Base-by-base conservation (phyloP, 2,113 vertebrate genomes). In the Odocoileus hemionus region DNA sequence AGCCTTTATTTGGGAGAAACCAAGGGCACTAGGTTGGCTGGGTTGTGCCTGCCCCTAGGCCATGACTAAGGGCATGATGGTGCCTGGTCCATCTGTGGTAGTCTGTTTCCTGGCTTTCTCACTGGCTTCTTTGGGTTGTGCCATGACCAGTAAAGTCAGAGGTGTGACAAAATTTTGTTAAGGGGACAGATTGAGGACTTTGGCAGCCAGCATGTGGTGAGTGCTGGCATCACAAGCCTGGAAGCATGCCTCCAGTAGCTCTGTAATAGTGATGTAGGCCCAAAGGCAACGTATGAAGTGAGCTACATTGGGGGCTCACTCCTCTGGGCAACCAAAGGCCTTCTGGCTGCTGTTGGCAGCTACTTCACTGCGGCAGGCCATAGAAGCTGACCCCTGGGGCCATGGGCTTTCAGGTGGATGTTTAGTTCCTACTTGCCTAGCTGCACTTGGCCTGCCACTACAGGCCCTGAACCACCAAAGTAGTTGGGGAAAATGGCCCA, bases 101-200 rank as follows among this genome's bases (percentile, higher is more conserved):
- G 23, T 17, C 64, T 96, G 94, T 47, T 33, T 89, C 58, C 36
- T 92, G 97, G 91, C 26, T 11, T 78, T 43, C 70, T 93, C 98
- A 79, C 98, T 98, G 67, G 39, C 80, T 19, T 97, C 97, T 79
- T 99, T 99, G 5, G 99, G 99, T 86, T 99, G 99, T 9, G 99
- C 98, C 25, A 99, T 98, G 19, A 99, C 99, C 97, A 99, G 97
- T 55, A 99, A 99, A 6, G 99, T 99, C 78, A 99, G 98, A 1
- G 99, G 99, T 23, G 99, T 99, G 25, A 99, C 99, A 96, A 99
- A 99, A 97, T 99, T 99, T 91, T 99, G 99, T 95, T 99, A 98
- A 9, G 99, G 98, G 6, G 99, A 99, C 16, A 99, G 98, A 45
- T 99, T 99, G 95, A 99, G 99, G 67, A 99, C 99, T 97, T 99